Percentiles rank a stretch among this genome's conserved stretches.
Evolutionary conservation across 2,113 vertebrate genomes (phyloP).

Genomic region (Serilophus lunatus): DNA sequence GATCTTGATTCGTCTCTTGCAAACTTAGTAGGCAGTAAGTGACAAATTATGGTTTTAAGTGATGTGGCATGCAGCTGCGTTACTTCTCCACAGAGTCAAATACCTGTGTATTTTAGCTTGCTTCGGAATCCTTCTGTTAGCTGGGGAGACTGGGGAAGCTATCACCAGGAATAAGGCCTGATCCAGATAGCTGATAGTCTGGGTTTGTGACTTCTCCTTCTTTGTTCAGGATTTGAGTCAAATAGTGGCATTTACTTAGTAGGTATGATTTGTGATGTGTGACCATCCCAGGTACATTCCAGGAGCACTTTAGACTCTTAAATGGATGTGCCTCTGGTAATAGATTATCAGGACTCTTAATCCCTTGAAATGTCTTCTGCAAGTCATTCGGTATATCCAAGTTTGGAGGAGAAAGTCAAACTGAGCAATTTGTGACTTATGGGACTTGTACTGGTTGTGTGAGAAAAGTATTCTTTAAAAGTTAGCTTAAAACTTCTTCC

Average conservation of each 20-base stretch:
- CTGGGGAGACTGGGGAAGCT: background rate
- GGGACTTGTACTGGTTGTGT: background rate
- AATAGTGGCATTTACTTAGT: background rate
- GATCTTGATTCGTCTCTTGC: conserved; percentile 95
- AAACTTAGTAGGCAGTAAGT: conserved; percentile 95
- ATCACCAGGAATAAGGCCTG: background rate
- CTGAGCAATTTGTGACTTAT: background rate
- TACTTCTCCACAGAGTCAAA: background rate
- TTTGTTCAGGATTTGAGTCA: background rate
- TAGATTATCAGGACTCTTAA: background rate
- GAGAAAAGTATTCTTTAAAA: background rate
- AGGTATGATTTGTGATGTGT: background rate
- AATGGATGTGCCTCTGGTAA: background rate
- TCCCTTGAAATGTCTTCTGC: background rate
- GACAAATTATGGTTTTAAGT: background rate
- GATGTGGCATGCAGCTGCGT: background rate
- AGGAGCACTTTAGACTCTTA: background rate
- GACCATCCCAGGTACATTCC: background rate
- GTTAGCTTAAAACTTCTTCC: background rate
- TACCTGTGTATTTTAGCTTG: background rate
- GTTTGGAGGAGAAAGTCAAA: background rate
- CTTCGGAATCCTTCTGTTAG: background rate
- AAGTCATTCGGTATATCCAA: background rate
- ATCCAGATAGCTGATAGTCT: background rate
- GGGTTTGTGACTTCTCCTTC: background rate